These are phyloP conservation scores for Hemiprocne comata DNA, from an alignment of 2,113 vertebrate genomes.

Conservation along the genomic window DNA sequence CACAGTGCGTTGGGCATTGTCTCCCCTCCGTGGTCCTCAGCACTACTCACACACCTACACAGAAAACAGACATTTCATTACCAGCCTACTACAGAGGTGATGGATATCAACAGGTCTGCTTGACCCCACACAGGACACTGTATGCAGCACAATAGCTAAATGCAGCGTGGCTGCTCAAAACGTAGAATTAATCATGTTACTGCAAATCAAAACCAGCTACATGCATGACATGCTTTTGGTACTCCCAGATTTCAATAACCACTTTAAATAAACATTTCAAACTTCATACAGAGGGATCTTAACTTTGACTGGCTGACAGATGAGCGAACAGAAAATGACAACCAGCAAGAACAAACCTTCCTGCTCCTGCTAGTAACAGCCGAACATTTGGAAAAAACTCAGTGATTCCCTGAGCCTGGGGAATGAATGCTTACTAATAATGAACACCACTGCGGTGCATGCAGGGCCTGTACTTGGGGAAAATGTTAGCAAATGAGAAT, in stretches of 20 bases:
- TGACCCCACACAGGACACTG: neutral
- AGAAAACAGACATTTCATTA: neutral
- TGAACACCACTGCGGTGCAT: neutral
- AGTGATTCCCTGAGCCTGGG: neutral
- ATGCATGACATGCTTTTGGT: neutral
- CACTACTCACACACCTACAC: constrained; percentile 84
- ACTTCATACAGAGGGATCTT: constrained; percentile 5
- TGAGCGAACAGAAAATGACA: constrained; percentile 34
- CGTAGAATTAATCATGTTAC: neutral
- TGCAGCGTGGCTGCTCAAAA: neutral
- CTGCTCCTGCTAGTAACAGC: constrained; percentile 12
- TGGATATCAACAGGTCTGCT: neutral
- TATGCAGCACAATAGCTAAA: neutral
- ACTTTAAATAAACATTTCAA: neutral
- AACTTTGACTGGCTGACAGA: neutral
- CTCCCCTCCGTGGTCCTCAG: constrained; percentile 58
- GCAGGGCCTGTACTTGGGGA: neutral
- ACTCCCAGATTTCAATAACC: neutral
- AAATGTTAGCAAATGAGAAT: constrained; percentile 26
- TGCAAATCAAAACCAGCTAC: neutral
- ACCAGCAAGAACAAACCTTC: neutral
- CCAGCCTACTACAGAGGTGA: neutral
- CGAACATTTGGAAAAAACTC: constrained; percentile 4
- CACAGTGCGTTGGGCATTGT: constrained; percentile 81
- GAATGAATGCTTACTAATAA: constrained; percentile 39